Evolutionary conservation across 2,888 invertebrate species (phyloP), one percentile per base, ranked within the genome.

Genomic region (Monoplex corrugatus): DNA sequence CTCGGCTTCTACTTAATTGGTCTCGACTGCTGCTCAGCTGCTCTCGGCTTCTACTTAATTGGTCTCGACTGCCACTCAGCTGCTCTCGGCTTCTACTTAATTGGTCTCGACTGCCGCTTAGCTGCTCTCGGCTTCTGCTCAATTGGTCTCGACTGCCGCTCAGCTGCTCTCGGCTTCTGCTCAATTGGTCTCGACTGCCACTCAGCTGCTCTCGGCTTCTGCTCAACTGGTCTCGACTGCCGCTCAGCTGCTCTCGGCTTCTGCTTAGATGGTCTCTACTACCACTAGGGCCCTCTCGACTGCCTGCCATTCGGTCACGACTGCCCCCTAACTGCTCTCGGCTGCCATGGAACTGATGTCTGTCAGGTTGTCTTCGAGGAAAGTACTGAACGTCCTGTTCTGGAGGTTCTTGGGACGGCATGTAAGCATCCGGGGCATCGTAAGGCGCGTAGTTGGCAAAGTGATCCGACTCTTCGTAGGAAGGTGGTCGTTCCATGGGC

Each of bases 191-290:
- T 23, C 78, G 38, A 40, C 78, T 78, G 78, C 78, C 78, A 8
- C 78, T 23, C 2, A 78, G 23, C 1, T 23, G 10, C 0, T 78
- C 78, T 13, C 68, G 75, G 40, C 72, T 83, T 50, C 57, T 44
- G 19, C 32, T 68, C n/a, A 89, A 50, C 44, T 80, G 57, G n/a
- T 90, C 91, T 63, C 85, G 72, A 63, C 90, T 91, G 32, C 83
- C 78, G 32, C 80, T 80, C 38, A 57, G 68, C 1, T 50, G 57
- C 43, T 40, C 40, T 28, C 75, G 38, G 16, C 13, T 75, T 75
- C 68, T n/a, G 8, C n/a, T 6, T 19, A 68, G 68, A 23, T n/a
- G 68, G n/a, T 68, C 68, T 23, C 78, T 13, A 40, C 78, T 78
- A 40, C 78, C 78, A 8, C 78, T 23, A 19, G 40, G 23, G 0